Evolutionary conservation across 2,888 invertebrate genomes (phyloP).

Genomic region (Piscicola geometra): DNA sequence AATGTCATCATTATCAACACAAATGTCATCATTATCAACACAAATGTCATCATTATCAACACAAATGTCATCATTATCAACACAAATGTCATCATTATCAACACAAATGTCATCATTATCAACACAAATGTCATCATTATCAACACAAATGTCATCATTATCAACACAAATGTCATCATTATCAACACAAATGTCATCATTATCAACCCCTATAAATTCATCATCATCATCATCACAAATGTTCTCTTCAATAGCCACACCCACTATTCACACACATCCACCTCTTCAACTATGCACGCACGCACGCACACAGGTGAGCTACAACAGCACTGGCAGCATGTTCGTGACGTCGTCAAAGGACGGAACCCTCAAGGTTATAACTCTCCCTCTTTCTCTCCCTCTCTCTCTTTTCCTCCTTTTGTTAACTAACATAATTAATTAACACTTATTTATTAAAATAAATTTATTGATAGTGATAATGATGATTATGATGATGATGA

Average conservation of each 20-base stretch:
- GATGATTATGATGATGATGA: too few species aligned
- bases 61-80: not conserved
- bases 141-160: too few species aligned
- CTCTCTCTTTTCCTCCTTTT: not conserved
- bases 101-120: too few species aligned
- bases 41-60: not conserved
- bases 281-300: too few species aligned
- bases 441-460: not conserved
- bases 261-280: not conserved
- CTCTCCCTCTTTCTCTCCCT: not conserved
- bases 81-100: not conserved
- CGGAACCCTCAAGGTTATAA: conserved; percentile 83
- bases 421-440: not conserved
- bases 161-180: too few species aligned
- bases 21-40: not conserved
- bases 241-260: not conserved
- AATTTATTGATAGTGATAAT: not conserved
- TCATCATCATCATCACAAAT: not conserved
- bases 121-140: too few species aligned
- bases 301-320: conserved; percentile 61
- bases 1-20: too few species aligned
- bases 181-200: not conserved
- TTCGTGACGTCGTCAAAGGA: conserved; percentile 85
- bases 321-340: conserved; percentile 67
- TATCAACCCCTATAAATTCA: not conserved